Conservation (phyloP, 1,140 invertebrate species). For the Phthorimaea operculella region DNA sequence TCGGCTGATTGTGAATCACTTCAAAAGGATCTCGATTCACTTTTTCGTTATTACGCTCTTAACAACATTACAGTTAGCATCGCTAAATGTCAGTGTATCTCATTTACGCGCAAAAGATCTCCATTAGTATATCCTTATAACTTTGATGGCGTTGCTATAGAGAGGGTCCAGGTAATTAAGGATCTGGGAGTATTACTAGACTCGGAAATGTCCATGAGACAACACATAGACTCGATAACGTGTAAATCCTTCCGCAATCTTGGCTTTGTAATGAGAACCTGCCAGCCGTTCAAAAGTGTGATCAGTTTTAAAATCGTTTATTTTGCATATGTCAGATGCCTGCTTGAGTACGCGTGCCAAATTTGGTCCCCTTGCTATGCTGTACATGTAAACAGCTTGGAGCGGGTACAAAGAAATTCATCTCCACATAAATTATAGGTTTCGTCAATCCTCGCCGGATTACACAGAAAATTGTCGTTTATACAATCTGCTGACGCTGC, state of each 20-base stretch:
- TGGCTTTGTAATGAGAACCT: not conserved
- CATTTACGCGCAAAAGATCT: not conserved
- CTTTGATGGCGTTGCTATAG: not conserved
- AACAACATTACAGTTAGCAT: not conserved
- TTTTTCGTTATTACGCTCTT: not conserved
- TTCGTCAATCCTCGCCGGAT: too few relatives aligned
- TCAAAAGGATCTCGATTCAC: not conserved
- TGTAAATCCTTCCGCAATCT: not conserved
- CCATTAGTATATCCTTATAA: not conserved
- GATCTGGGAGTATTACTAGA: not conserved
- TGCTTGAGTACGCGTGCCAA: not conserved
- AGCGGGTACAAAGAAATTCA: not conserved
- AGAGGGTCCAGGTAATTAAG: not conserved
- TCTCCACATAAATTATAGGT: not conserved
- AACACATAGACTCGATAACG: not conserved
- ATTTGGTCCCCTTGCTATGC: not conserved
- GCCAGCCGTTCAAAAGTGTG: not conserved
- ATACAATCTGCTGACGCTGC: too few relatives aligned
- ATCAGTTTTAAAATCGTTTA: not conserved
- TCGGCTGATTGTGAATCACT: not conserved
- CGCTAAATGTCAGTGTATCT: not conserved
- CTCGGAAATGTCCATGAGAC: not conserved
- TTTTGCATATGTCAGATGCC: not conserved
- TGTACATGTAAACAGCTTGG: not conserved
- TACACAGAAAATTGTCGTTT: too few relatives aligned